phyloP scores from a whole-genome alignment of 2,113 vertebrate genomes.

The Grus americana region DNA sequence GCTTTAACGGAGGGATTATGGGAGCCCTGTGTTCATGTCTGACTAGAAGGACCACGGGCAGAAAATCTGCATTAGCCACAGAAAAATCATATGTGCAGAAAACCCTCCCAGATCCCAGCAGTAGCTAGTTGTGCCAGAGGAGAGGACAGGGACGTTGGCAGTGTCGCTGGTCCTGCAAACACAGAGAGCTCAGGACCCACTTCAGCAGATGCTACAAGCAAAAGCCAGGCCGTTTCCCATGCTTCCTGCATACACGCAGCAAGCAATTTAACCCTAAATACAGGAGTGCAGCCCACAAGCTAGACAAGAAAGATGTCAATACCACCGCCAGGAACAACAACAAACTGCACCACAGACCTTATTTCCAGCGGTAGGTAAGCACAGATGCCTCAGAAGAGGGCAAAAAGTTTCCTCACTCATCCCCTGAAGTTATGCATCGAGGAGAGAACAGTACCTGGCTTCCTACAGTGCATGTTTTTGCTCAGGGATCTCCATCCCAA shows the following conservation, averaged over 20 bases:
- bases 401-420: background rate
- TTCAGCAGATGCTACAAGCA: background rate
- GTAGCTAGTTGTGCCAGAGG: background rate
- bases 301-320: background rate
- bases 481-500: background rate
- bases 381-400: background rate
- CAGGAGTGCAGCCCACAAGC: background rate
- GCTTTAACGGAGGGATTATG: background rate
- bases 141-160: background rate
- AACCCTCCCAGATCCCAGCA: accelerated
- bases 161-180: background rate
- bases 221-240: background rate
- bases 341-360: background rate
- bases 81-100: background rate
- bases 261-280: background rate
- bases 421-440: accelerated
- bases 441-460: background rate
- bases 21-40: background rate
- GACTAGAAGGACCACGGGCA: background rate
- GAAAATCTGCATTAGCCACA: background rate
- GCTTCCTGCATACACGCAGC: background rate
- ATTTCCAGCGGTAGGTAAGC: background rate
- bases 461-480: background rate
- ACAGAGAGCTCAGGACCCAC: background rate
- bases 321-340: background rate